These are phyloP conservation scores for Antedon bifida DNA, from an alignment of 35 echinoderm and acorn worm genomes.

Conservation along the genomic window DNA sequence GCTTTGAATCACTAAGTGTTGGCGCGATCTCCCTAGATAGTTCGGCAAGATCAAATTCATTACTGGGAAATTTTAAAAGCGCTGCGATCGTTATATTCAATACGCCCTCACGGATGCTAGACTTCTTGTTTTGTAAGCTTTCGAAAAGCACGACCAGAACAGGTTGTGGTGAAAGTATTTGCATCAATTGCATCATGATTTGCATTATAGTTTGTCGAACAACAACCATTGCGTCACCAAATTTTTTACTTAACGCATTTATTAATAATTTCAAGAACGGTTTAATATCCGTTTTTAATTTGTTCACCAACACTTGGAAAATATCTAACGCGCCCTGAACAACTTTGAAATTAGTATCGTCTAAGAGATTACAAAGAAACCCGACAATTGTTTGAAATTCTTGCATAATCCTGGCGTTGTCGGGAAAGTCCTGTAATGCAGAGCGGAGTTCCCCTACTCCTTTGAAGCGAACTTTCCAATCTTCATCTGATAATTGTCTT, in stretches of 20 bases:
- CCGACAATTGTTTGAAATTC: conserved; percentile 70
- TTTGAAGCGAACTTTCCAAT: conserved; percentile 61
- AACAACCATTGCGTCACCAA: conserved; percentile 90
- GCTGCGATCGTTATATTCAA: conserved; percentile 79
- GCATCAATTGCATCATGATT: conserved; percentile 94
- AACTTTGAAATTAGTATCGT: conserved; percentile 95
- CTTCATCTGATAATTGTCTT: conserved; percentile 58
- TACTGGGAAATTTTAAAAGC: conserved; percentile 92
- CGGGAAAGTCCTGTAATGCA: conserved; percentile 29
- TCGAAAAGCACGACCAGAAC: conserved; percentile 63
- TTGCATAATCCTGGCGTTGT: conserved; percentile 29
- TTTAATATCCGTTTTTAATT: conserved; percentile 65
- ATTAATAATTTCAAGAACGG: conserved; percentile 64
- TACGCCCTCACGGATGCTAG: conserved; percentile 78
- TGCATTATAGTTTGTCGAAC: conserved; percentile 92
- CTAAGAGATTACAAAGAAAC: conserved; percentile 88
- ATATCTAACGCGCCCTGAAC: conserved; percentile 60
- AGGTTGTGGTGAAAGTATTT: conserved; percentile 54
- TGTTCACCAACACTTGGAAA: conserved; percentile 51
- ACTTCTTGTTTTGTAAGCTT: conserved; percentile 67
- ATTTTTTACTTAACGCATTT: conserved; percentile 72
- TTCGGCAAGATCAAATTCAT: conserved; percentile 89
- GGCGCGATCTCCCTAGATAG: conserved; percentile 60
- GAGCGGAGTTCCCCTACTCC: conserved; percentile 59
- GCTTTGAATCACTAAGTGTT: conserved; percentile 67